These are phyloP conservation scores for Pedicia rivosa DNA, from an alignment of 2,888 invertebrate genomes.

Conservation along the genomic window DNA sequence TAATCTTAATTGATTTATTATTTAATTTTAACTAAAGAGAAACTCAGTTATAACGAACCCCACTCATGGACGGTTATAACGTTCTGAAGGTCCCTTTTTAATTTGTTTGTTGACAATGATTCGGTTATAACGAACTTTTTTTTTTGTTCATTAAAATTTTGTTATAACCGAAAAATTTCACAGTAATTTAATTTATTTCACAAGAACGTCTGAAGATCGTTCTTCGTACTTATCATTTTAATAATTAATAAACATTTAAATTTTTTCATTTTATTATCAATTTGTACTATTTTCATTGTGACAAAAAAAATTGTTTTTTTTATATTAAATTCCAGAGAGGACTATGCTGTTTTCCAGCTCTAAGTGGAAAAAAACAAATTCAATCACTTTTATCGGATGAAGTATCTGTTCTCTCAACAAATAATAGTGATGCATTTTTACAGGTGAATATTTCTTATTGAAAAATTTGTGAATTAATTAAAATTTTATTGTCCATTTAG, in stretches of 20 bases:
- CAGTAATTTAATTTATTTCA: too few relatives aligned
- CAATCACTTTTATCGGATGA: constrained; percentile 14
- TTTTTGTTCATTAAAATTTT: too few relatives aligned
- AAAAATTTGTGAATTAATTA: background rate
- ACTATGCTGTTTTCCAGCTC: constrained; percentile 16
- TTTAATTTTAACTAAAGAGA: too few relatives aligned
- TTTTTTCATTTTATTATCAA: background rate
- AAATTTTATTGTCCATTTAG: constrained; percentile 2
- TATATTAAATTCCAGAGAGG: constrained; percentile 12
- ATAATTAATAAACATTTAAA: too few relatives aligned
- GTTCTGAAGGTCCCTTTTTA: too few relatives aligned
- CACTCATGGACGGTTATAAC: too few relatives aligned
- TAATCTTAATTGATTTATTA: background rate
- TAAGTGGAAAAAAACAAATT: constrained; percentile 14
- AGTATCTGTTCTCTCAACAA: constrained; percentile 15
- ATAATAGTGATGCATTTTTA: constrained; percentile 15
- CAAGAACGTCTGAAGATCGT: too few relatives aligned
- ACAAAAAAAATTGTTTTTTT: background rate
- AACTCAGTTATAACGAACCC: too few relatives aligned
- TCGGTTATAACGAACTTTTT: too few relatives aligned
- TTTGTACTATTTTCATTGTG: background rate
- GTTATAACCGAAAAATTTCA: too few relatives aligned
- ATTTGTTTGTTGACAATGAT: too few relatives aligned
- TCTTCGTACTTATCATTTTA: too few relatives aligned
- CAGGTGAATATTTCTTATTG: constrained; percentile 10